These are phyloP conservation scores for Frieseomelitta varia DNA, from an alignment of 1,140 invertebrate species.

Conservation along the genomic window DNA sequence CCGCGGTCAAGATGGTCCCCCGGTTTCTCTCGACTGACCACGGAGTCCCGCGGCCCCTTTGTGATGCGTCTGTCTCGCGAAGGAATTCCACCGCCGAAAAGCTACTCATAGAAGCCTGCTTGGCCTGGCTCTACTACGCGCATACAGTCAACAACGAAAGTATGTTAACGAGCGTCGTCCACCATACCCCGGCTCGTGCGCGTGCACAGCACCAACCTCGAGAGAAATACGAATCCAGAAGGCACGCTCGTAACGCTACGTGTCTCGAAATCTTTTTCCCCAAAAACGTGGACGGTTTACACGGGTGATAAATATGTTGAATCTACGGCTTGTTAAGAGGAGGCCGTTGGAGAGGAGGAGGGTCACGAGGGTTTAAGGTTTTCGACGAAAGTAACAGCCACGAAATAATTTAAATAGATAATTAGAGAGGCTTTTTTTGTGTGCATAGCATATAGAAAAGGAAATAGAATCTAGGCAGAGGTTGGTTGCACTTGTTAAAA, in stretches of 20 bases:
- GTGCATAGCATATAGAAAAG: too few species aligned
- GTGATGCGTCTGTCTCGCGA: constrained; percentile 52
- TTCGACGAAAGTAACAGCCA: too few species aligned
- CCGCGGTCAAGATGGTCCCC: constrained; percentile 9
- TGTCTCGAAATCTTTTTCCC: neutral
- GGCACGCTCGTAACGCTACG: neutral
- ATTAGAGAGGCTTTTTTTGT: too few species aligned
- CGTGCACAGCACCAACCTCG: neutral
- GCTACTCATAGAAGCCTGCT: constrained; percentile 61
- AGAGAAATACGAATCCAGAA: neutral
- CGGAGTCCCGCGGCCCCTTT: constrained; percentile 59
- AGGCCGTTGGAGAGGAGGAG: neutral
- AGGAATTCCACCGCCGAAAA: constrained; percentile 71
- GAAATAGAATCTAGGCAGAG: too few species aligned
- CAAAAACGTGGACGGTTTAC: neutral
- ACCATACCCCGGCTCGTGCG: neutral
- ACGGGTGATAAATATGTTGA: neutral
- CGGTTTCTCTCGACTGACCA: neutral
- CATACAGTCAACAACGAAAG: constrained; percentile 38
- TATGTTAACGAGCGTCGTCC: constrained; percentile 20
- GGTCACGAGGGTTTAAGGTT: neutral
- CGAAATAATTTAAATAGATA: too few species aligned
- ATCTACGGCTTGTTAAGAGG: neutral
- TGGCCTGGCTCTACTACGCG: constrained; percentile 41
- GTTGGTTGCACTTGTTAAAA: too few species aligned